Evolutionary conservation across 2,113 vertebrate genomes (phyloP), one percentile per base, ranked within the genome.

Genomic region (Entelurus aequoreus): DNA sequence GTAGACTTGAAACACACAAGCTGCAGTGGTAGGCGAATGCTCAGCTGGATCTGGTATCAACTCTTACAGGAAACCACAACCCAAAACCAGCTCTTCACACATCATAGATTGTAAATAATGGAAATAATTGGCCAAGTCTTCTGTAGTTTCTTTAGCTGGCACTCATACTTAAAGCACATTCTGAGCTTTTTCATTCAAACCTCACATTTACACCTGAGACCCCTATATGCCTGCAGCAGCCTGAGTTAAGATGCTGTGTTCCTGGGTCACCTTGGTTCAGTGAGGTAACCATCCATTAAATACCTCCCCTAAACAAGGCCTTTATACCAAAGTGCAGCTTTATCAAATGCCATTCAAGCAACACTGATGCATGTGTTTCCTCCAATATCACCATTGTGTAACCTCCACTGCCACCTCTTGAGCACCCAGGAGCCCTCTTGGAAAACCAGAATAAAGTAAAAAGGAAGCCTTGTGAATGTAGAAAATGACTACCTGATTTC

Each of bases 1-100:
- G 62, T 38, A 63, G 52, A 61, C 55, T 48, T 63, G 61, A 65
- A 28, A 47, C 48, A 56, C 52, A 54, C 50, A 65, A 54, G 59
- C 28, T 28, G 28, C 9, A 21, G 42, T 40, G 58, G 42, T 46
- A 12, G 42, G 42, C 40, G 0, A 42, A 53, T 48, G 60, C 76
- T 71, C 76, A 75, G 74, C 76, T 76, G 78, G 58, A 62, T 37
- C 12, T 51, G 62, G 68, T 72, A 65, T 81, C 60, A 50, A 42
- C 44, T 68, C 63, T 63, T 61, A 60, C 15, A 60, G 58, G 54
- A 8, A 55, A 40, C 37, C n/a, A 51, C 38, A 50, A 69, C 67
- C 6, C 60, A 64, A 19, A 68, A 65, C 44, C 72, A 71, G 69
- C 58, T 72, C 68, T 73, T 36, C 42, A 46, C 42, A 46, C 12